These are phyloP conservation scores for Agrochola macilenta DNA, from an alignment of 2,888 invertebrate species.

Conservation along the genomic window DNA sequence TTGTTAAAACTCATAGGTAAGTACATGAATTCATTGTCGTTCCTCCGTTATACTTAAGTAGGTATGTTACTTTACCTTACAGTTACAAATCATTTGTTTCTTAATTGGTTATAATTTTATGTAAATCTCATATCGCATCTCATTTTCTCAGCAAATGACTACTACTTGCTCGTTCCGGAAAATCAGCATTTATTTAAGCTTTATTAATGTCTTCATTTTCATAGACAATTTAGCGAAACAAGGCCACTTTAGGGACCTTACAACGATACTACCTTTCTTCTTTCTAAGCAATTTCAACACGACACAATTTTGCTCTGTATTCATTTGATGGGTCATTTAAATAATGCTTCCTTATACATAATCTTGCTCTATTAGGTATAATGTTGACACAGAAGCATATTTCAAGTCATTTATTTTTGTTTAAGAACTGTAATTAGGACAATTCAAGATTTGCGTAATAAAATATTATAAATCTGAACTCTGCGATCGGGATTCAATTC, in stretches of 20 bases:
- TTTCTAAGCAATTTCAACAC: constrained; percentile 49
- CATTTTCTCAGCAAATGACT: constrained; percentile 41
- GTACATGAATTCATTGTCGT: background rate
- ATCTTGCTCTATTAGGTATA: background rate
- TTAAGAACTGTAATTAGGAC: background rate
- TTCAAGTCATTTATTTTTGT: constrained; percentile 2
- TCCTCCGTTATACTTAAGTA: background rate
- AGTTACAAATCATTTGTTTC: background rate
- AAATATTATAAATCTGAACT: background rate
- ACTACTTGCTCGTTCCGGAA: constrained; percentile 50
- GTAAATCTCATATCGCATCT: constrained; percentile 40
- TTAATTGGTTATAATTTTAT: constrained; percentile 44
- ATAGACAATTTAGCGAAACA: constrained; percentile 63
- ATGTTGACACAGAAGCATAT: background rate
- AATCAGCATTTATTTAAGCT: constrained; percentile 61
- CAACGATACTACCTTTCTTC: constrained; percentile 41
- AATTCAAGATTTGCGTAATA: background rate
- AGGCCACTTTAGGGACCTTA: constrained; percentile 54
- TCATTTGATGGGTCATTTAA: constrained; percentile 50
- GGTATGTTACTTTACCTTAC: background rate
- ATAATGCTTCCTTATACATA: constrained; percentile 41
- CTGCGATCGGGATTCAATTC: background rate
- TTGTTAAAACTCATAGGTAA: background rate
- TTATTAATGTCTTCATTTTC: constrained; percentile 65
- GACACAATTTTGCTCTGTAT: constrained; percentile 43